These are phyloP conservation scores for Beaufortia kweichowensis DNA, from an alignment of 2,113 vertebrate species.

Conservation along the genomic window DNA sequence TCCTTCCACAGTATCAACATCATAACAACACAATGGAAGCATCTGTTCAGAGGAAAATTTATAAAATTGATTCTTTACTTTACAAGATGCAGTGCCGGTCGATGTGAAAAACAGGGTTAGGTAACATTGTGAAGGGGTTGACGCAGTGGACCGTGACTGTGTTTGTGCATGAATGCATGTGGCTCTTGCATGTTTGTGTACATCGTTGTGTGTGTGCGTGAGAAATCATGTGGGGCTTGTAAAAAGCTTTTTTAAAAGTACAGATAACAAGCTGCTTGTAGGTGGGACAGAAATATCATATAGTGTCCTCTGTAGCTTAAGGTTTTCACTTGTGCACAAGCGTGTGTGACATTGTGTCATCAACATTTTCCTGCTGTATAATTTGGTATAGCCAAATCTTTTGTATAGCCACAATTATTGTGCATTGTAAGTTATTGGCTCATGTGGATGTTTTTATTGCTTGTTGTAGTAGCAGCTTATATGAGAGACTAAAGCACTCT, in stretches of 20 bases:
- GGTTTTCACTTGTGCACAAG: no score
- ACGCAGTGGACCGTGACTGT: slow-evolving; percentile 23
- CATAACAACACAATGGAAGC: slow-evolving; percentile 33
- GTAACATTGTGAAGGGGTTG: background rate
- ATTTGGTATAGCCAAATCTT: no score
- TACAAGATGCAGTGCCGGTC: background rate
- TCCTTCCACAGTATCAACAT: slow-evolving; percentile 37
- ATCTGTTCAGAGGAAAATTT: slow-evolving; percentile 42
- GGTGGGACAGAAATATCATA: slow-evolving; percentile 18
- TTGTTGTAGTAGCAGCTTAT: no score
- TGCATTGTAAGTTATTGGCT: no score
- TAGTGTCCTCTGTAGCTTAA: no score
- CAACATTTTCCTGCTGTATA: no score
- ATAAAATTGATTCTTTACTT: slow-evolving; percentile 11
- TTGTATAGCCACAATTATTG: no score
- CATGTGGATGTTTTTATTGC: no score
- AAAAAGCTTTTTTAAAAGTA: slow-evolving; percentile 6
- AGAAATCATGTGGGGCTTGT: slow-evolving; percentile 2
- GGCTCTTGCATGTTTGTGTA: slow-evolving; percentile 14
- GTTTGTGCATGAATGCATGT: slow-evolving; percentile 26
- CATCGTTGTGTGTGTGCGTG: background rate
- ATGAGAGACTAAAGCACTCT: no score
- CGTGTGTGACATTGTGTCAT: no score
- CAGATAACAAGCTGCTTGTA: slow-evolving; percentile 16
- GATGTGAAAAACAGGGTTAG: slow-evolving; percentile 27